Evolutionary conservation across 2,797 vertebrate species (phyloP), one percentile per base, ranked within the genome.

Genomic region (Karalla daura): DNA sequence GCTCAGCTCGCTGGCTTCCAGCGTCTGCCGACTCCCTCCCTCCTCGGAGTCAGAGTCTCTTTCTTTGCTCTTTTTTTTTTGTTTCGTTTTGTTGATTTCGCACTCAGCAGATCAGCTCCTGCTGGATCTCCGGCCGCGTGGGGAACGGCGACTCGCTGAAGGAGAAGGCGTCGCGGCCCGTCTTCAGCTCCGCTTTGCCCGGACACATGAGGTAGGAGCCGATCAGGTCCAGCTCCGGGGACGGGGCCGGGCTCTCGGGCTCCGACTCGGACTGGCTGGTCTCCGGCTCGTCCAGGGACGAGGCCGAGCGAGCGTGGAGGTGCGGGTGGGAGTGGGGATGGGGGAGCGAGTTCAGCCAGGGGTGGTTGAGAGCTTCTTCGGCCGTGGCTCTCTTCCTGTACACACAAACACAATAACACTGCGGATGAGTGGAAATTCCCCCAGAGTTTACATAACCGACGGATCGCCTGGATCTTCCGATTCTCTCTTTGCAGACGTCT

Each of bases 331-430:
- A 46, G 49, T 50, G 64, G 45, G 76, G 67, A 27, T 64, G 79
- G 36, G 81, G 17, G 49, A 59, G 66, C 0, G 67, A 40, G 50
- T 81, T 91, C 63, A 96, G 89, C 95, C 95, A 96, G 45, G 92
- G 88, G 83, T 96, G 95, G 67, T 80, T 74, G 63, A 95, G 90
- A 70, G 94, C 93, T 74, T 95, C 90, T 20, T 95, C 92, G 25
- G 95, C 95, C 0, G 92, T 93, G 62, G 92, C 88, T 70, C 95
- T 89, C 74, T 94, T 90, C 84, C 94, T 95, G 89, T 8, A 55
- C 67, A 88, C 70, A 85, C 74, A 89, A 86, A 89, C 80, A 87
- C 79, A 88, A 84, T 47, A 89, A 87, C 74, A 86, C 40, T 45
- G 67, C 5, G 70, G 74, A 79, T 88, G 78, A 89, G 80, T 68